phyloP scores from a whole-genome alignment of 2,113 vertebrate species.

The Bubo bubo region DNA sequence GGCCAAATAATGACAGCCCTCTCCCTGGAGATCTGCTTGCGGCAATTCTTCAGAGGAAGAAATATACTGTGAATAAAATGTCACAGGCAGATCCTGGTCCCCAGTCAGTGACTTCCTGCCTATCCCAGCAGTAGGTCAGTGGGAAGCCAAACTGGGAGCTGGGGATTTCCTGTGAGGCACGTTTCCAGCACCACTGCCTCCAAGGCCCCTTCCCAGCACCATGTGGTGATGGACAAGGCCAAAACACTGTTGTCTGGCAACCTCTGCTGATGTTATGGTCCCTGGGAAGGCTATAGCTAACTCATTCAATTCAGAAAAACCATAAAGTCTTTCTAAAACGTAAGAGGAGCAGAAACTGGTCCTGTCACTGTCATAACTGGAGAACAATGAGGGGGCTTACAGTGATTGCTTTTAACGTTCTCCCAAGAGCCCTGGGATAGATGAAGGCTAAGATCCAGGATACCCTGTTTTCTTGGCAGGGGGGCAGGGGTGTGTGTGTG shows the following conservation, averaged over 20 bases:
- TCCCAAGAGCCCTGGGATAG: not conserved
- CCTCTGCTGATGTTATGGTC: not conserved
- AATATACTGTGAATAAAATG: not conserved
- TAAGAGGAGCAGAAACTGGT: not conserved
- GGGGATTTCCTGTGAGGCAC: not conserved
- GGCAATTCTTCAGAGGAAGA: not conserved
- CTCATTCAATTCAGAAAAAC: not conserved
- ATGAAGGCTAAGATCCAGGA: not conserved
- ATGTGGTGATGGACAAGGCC: not conserved
- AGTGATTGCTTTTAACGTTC: not conserved
- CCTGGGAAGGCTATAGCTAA: not conserved
- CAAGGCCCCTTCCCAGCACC: not conserved
- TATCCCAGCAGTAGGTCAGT: not conserved
- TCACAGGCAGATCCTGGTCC: not conserved
- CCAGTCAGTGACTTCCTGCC: not conserved
- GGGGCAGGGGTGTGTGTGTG: rapidly evolving
- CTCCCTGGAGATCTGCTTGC: not conserved
- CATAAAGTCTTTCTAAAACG: not conserved
- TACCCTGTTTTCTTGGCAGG: not conserved
- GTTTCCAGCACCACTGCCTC: not conserved
- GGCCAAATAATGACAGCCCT: not conserved
- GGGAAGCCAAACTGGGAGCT: not conserved
- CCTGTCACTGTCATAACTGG: not conserved
- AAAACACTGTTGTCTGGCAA: not conserved
- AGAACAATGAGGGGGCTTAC: not conserved